These are phyloP conservation scores for Cyphomyrus plagiostoma DNA, from an alignment of 2,113 vertebrate species.

Conservation along the genomic window DNA sequence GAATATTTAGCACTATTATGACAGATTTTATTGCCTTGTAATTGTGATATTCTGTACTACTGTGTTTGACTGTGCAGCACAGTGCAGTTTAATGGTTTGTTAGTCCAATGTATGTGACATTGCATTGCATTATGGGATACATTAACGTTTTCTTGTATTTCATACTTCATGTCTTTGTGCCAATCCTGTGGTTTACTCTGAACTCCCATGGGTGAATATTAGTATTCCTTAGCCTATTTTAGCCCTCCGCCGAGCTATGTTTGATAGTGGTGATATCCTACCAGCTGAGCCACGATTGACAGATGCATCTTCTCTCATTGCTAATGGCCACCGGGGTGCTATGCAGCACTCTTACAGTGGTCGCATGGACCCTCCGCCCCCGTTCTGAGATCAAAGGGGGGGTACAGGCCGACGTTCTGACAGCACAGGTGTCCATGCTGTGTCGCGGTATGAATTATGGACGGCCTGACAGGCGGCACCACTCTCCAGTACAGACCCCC, in stretches of 20 bases:
- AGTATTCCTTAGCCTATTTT: background rate
- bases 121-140: background rate
- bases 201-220: background rate
- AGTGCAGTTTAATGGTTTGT: background rate
- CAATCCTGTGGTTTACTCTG: background rate
- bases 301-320: background rate
- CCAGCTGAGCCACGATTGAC: background rate
- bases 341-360: background rate
- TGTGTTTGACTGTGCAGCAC: background rate
- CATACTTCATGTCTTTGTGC: background rate
- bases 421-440: background rate
- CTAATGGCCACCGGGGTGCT: background rate
- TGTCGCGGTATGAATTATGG: slow-evolving; percentile 3
- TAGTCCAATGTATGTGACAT: background rate
- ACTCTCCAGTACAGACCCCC: background rate
- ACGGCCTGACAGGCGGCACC: background rate
- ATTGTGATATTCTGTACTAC: background rate
- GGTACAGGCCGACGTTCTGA: background rate
- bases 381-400: background rate
- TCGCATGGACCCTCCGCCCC: background rate
- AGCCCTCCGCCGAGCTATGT: background rate
- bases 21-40: background rate
- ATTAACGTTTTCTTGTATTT: background rate
- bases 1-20: background rate
- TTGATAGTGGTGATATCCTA: background rate